These are phyloP conservation scores for Herpetotheres cachinnans DNA, from an alignment of 2,113 vertebrate genomes.

Conservation along the genomic window DNA sequence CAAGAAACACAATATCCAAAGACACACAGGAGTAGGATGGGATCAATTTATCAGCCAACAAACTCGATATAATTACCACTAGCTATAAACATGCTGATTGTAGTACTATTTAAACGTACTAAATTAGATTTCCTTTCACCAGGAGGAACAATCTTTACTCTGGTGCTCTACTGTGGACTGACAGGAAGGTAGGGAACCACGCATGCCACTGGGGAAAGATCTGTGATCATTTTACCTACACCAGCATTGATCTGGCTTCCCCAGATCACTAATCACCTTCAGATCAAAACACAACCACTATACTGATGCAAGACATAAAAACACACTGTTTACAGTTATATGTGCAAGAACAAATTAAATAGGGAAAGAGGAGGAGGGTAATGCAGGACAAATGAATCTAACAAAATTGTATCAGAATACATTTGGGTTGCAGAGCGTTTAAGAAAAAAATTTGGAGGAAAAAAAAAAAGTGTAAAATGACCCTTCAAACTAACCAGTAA, in stretches of 20 bases:
- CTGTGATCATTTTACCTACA: neutral
- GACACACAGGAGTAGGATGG: neutral
- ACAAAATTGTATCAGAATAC: neutral
- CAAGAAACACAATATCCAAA: neutral
- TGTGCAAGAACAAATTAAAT: neutral
- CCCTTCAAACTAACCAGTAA: neutral
- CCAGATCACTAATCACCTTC: neutral
- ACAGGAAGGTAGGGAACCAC: neutral
- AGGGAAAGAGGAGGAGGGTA: neutral
- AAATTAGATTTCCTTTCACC: neutral
- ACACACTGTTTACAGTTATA: neutral
- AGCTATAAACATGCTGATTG: neutral
- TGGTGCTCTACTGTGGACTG: neutral
- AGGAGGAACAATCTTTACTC: neutral
- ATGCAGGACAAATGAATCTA: neutral
- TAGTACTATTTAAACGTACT: neutral
- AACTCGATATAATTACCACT: neutral
- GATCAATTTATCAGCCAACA: neutral
- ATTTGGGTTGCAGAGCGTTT: neutral
- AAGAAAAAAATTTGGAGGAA: neutral
- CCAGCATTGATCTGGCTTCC: neutral
- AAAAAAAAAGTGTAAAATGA: neutral
- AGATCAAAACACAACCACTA: neutral
- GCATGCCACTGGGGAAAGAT: neutral
- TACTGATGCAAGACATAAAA: neutral